Evolutionary conservation across 1,140 invertebrate species (phyloP).

Genomic region (Lepeophtheirus salmonis): DNA sequence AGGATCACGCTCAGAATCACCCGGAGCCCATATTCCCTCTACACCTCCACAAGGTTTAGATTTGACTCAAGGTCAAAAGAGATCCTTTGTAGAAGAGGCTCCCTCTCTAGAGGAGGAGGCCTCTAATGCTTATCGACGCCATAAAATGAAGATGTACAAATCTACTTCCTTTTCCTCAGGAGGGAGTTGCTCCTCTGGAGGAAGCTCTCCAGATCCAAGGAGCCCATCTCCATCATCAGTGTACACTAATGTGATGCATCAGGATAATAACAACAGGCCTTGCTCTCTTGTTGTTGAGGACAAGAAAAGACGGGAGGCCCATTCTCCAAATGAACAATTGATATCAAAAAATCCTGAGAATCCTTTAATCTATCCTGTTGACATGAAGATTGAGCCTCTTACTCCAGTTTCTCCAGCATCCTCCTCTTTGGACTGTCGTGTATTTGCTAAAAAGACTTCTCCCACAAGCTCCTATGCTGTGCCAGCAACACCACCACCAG

Average conservation of each 20-base stretch:
- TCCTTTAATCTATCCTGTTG: background rate
- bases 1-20: background rate
- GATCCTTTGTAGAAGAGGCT: background rate
- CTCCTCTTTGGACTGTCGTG: background rate
- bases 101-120: background rate
- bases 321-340: too few relatives aligned
- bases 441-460: background rate
- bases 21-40: too few relatives aligned
- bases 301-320: too few relatives aligned
- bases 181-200: slow-evolving; percentile 5
- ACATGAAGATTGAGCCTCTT: background rate
- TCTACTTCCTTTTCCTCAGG: background rate
- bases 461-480: too few relatives aligned
- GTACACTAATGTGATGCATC: too few relatives aligned
- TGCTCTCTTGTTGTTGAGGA: too few relatives aligned
- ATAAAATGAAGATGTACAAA: slow-evolving; percentile 18
- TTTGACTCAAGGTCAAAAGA: background rate
- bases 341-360: too few relatives aligned
- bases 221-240: background rate
- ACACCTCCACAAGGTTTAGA: background rate
- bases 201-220: slow-evolving; percentile 4
- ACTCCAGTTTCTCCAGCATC: background rate
- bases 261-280: too few relatives aligned
- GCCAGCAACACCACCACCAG: too few relatives aligned
- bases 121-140: slow-evolving; percentile 11